Base-by-base conservation (phyloP, 2,888 invertebrate species). In the Diarsia mendica region DNA sequence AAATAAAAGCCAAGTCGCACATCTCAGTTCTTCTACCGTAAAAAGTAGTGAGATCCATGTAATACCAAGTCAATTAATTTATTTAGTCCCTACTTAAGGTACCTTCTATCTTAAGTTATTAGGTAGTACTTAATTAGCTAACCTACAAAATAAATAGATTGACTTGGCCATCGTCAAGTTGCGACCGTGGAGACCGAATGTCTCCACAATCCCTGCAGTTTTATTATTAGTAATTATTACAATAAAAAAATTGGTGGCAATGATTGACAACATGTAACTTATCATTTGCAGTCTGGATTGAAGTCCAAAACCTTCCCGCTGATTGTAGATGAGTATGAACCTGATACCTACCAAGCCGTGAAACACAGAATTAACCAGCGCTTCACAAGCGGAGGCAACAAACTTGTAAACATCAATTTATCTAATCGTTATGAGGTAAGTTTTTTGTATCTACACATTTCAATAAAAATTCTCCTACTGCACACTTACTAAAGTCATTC, bases 351-450 rank as follows among this genome's bases (percentile, higher is more conserved):
- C 93, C 94, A 96, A 72, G 96, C 96, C 28, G 89, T 98, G 63
- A 94, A 95, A 74, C 97, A 97, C 87, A 96, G 97, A 81, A 96
- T 98, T 71, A 92, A 96, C 68, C 97, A 97, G 88, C 95, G 97
- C 67, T 97, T 97, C 88, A 97, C 97, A 13, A 97, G 97, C 81
- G 96, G 96, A 67, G 96, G 96, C 77, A 97, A 97, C 84, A 97
- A 97, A 71, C 94, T 98, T 48, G 96, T 98, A 60, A 97, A 97
- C 87, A 94, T 98, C 79, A 97, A 97, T 82, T 94, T 98, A 23
- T 97, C 97, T 0, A 97, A 98, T 77, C 94, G 97, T 60, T 97
- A 97, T 87, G 97, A 97, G 91, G 98, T 98, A 96, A 96, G 55
- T 39, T 72, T 58, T 39, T 28, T 39, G 39, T 10, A 20, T 20